Evolutionary conservation across 2,113 vertebrate genomes (phyloP), one percentile per base, ranked within the genome.

Genomic region (Sorex fumeus): DNA sequence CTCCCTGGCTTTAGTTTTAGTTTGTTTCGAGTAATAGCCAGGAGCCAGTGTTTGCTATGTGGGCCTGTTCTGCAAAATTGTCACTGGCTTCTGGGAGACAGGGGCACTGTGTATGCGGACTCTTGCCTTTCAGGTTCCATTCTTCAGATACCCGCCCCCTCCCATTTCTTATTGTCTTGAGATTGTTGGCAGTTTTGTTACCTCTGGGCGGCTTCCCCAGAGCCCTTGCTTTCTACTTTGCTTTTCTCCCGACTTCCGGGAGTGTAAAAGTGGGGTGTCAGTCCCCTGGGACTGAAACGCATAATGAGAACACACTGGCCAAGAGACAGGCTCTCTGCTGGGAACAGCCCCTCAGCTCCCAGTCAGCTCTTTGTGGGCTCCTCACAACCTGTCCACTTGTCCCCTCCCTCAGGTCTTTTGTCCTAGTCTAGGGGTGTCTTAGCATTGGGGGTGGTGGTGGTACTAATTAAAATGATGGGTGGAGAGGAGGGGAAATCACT

Each of bases 161-260:
- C 57, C 57, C 53, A 2, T 76, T 36, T 85, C 84, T 70, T 66
- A 27, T 74, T 74, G 10, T 81, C 53, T 86, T 2, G 70, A 90
- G 53, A 40, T 64, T 72, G 19, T 81, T 43, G 62, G 10, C 18
- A 32, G 2, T 90, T 40, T 78, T 67, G 77, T 82, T 75, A 36
- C 60, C 72, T 0, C 45, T 47, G 47, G 45, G 27, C 32, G 91
- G 1, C 90, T 91, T 77, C 6, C 0, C 86, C 93, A 45, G 40
- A n/a, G n/a, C n/a, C 1, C 50, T 12, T 93, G 34, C n/a, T 91
- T 53, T 79, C n/a, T 57, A 64, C 69, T 94, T 84, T 71, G 13
- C 21, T 70, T 3, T 82, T 79, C 40, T 64, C 34, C 7, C 45
- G 25, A 60, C 3, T 90, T 78, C 30, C 69, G 8, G 47, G 32